Conservation (phyloP, 2,797 vertebrate genomes). For the Halcyon leucocephala region DNA sequence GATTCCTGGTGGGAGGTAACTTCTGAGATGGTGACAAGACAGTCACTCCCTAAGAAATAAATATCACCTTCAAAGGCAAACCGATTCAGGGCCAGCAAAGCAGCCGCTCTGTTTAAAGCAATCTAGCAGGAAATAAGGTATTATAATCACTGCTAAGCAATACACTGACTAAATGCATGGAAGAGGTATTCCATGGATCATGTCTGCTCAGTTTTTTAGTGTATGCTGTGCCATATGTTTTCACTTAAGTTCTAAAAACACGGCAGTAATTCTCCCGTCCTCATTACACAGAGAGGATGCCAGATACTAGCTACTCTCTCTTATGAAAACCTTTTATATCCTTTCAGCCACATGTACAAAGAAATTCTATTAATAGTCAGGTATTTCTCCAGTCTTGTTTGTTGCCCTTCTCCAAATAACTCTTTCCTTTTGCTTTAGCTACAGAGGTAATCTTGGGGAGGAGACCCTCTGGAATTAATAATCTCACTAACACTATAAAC, state of each 20-base stretch:
- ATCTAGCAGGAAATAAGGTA: background rate
- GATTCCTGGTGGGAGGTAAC: background rate
- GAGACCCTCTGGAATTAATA: constrained; percentile 49
- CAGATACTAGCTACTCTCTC: constrained; percentile 45
- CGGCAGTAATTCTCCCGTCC: background rate
- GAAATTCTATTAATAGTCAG: constrained; percentile 66
- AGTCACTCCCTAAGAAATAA: background rate
- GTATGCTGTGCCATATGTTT: constrained; percentile 28
- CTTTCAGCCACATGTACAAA: constrained; percentile 37
- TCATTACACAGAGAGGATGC: background rate
- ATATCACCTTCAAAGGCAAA: background rate
- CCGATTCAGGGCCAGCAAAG: background rate
- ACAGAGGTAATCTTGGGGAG: constrained; percentile 50
- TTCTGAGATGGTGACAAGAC: background rate
- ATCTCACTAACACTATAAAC: constrained; percentile 16
- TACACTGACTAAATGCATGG: background rate
- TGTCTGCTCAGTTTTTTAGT: background rate
- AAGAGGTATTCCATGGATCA: background rate
- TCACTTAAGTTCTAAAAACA: constrained; percentile 6
- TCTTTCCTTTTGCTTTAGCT: constrained; percentile 51
- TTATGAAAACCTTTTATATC: constrained; percentile 42
- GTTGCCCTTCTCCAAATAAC: constrained; percentile 51
- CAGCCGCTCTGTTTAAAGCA: background rate
- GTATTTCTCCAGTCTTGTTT: constrained; percentile 51
- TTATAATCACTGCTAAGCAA: background rate